A percentile compares a stretch with the other conserved stretches of the same genome.
Conservation (phyloP, 2,113 vertebrate genomes). For the Pomatorhinus ruficollis region DNA sequence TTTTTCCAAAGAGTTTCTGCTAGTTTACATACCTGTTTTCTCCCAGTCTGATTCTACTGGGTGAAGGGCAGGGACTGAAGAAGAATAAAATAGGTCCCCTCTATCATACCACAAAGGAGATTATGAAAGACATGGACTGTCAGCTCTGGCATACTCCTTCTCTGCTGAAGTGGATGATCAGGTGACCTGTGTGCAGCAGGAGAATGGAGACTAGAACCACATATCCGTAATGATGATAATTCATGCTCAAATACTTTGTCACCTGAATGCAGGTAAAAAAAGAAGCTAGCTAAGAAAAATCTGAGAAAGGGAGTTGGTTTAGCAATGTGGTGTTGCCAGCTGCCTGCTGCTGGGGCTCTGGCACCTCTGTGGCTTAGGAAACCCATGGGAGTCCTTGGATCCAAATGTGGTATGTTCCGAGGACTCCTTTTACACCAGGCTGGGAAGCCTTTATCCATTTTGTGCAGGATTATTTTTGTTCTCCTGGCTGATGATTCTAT, state of each 20-base stretch:
- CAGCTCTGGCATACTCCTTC: neutral
- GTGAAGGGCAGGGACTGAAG: neutral
- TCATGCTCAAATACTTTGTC: neutral
- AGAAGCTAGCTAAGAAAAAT: neutral
- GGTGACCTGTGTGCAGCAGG: neutral
- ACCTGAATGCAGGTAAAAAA: neutral
- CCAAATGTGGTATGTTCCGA: neutral
- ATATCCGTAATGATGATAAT: rapidly evolving
- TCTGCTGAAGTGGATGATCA: neutral
- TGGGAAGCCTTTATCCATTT: neutral
- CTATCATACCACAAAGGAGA: neutral
- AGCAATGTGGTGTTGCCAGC: neutral
- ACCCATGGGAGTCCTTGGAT: neutral
- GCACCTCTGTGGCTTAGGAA: neutral
- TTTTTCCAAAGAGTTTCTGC: neutral
- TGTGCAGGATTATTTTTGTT: neutral
- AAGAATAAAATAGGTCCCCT: neutral
- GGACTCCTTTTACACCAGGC: neutral
- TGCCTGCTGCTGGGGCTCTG: neutral
- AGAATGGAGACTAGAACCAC: neutral
- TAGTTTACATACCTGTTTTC: neutral
- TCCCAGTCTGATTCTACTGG: neutral
- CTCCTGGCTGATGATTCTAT: neutral
- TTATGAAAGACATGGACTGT: neutral
- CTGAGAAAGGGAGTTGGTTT: neutral